Evolutionary conservation across 2,113 vertebrate species (phyloP), one percentile per base, ranked within the genome.

Genomic region (Rhodinocichla rosea): DNA sequence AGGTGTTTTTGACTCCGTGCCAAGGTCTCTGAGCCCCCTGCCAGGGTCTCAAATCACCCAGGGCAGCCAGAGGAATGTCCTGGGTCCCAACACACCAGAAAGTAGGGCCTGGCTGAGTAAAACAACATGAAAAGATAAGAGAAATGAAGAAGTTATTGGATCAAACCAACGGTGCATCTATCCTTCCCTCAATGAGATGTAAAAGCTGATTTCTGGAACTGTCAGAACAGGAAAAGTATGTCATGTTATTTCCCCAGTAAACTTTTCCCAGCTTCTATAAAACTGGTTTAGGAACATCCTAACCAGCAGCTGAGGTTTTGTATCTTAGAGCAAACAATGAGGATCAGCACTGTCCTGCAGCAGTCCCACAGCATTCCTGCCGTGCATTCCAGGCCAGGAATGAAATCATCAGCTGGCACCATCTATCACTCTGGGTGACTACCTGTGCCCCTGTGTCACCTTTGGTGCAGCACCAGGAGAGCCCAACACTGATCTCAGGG

Each of bases 341-440:
- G 44, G 24, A 45, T 22, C 24, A 60, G 44, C 52, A 63, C 18
- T 19, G 23, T 85, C 42, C 85, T 45, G 33, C 21, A 24, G 26
- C 45, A 64, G 42, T n/a, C 23, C n/a, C 55, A 27, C 8, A 27
- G 44, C 6, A 7, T 62, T 77, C n/a, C 32, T 52, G 24, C 52
- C 22, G 22, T 49, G 47, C 27, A 14, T 85, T 49, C 53, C 39
- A 49, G 53, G 12, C 13, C 44, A 78, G 45, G 45, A 73, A 37
- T 26, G 8, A 69, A 69, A 37, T 37, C 11, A 64, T 32, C 59
- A 10, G 1, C 27, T 73, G 45, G 23, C 30, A 30, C 39, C 4
- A 2, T n/a, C 39, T 28, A 14, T 10, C 0, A 0, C 53, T 68
- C 37, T 86, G 49, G 37, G 0, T 63, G 39, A 37, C 47, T 30